Conservation (phyloP, 1,140 invertebrate species). For the Pinna nobilis region DNA sequence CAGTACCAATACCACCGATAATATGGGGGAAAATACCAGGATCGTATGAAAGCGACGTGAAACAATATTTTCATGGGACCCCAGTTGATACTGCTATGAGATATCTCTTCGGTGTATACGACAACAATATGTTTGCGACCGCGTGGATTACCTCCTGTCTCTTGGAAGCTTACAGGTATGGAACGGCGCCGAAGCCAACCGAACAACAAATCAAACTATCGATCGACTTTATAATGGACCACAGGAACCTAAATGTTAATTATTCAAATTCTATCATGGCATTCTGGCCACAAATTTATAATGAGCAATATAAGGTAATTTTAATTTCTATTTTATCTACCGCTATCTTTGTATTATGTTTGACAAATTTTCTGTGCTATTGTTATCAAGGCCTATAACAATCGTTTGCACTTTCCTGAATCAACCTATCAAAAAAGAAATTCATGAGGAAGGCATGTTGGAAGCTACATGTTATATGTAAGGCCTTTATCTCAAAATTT, state of each 20-base stretch:
- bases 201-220: constrained; percentile 45
- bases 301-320: constrained; percentile 41
- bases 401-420: no score
- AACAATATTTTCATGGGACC: constrained; percentile 64
- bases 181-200: constrained; percentile 55
- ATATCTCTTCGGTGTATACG: constrained; percentile 58
- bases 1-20: constrained; percentile 46
- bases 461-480: no score
- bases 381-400: background rate
- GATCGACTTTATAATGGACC: constrained; percentile 45
- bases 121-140: constrained; percentile 71
- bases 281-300: constrained; percentile 55
- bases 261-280: constrained; percentile 57
- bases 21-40: constrained; percentile 59
- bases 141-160: constrained; percentile 63
- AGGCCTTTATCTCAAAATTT: no score
- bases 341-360: background rate
- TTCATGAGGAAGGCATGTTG: no score
- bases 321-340: background rate
- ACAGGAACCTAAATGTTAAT: constrained; percentile 52
- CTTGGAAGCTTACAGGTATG: constrained; percentile 62
- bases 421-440: no score
- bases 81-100: constrained; percentile 53
- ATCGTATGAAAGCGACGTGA: constrained; percentile 64
- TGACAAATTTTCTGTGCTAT: background rate